Percentiles rank a stretch among this genome's conserved stretches.
Conservation (phyloP, 2,113 vertebrate species). For the Harpagus bidentatus region DNA sequence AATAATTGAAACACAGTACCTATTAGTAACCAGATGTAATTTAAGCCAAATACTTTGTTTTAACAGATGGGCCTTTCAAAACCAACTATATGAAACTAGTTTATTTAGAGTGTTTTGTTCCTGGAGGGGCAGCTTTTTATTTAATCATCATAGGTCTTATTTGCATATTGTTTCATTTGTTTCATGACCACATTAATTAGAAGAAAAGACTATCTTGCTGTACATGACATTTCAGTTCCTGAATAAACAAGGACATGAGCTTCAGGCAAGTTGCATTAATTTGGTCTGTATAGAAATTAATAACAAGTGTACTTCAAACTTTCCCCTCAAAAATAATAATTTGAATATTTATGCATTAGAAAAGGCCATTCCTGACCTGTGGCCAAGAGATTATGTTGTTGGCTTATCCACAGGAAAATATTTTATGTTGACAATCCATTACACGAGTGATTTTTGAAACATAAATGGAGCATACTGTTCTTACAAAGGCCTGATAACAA, state of each 20-base stretch:
- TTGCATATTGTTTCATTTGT: constrained; percentile 13
- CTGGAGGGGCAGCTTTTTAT: constrained; percentile 37
- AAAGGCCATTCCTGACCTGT: constrained; percentile 14
- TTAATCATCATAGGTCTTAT: constrained; percentile 15
- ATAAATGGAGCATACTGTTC: background rate
- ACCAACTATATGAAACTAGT: background rate
- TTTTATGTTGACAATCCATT: background rate
- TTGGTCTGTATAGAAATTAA: constrained; percentile 33
- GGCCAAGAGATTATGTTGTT: background rate
- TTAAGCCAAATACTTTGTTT: constrained; percentile 10
- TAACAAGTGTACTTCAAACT: background rate
- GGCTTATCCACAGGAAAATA: background rate
- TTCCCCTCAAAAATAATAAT: background rate
- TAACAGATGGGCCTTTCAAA: constrained; percentile 37
- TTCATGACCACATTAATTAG: constrained; percentile 34
- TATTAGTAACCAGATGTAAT: background rate
- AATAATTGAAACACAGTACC: constrained; percentile 1
- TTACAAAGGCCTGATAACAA: background rate
- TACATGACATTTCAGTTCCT: constrained; percentile 40
- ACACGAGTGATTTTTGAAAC: background rate
- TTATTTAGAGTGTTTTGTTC: background rate
- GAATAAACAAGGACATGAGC: constrained; percentile 29
- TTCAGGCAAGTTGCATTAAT: constrained; percentile 18
- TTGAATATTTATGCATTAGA: background rate
- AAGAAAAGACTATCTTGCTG: constrained; percentile 9